These are phyloP conservation scores for Catharus minimus DNA, from an alignment of 2,113 vertebrate species.

Conservation along the genomic window DNA sequence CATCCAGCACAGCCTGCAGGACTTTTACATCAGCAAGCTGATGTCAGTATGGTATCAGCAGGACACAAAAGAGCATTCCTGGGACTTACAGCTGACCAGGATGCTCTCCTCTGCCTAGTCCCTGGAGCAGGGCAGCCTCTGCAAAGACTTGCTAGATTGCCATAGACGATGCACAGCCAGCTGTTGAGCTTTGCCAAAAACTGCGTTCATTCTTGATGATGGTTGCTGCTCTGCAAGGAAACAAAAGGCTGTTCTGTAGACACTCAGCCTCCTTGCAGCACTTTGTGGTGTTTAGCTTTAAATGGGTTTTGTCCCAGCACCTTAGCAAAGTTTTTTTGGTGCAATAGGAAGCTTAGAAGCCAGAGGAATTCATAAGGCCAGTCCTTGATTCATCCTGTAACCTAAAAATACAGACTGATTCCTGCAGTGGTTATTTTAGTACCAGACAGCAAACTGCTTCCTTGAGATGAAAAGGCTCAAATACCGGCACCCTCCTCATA, in stretches of 20 bases:
- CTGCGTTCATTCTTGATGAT: neutral
- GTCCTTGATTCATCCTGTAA: constrained; percentile 63
- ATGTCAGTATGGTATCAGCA: neutral
- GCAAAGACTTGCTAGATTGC: neutral
- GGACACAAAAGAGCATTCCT: neutral
- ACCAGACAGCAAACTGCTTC: constrained; percentile 67
- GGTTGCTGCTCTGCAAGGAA: neutral
- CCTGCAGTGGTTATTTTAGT: constrained; percentile 67
- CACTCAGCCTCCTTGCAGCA: neutral
- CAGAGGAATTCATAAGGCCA: neutral
- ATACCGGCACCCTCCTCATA: constrained; percentile 27
- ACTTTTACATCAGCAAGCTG: neutral
- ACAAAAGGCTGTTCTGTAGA: neutral
- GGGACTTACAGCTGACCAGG: neutral
- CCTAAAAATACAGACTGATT: constrained; percentile 72
- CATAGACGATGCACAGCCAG: neutral
- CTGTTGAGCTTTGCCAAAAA: neutral
- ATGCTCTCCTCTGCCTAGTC: neutral
- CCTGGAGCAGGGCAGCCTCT: neutral
- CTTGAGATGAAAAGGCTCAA: constrained; percentile 72
- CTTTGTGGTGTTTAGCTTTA: neutral
- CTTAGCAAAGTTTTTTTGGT: constrained; percentile 16
- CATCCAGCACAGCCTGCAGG: neutral
- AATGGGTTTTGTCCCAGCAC: neutral
- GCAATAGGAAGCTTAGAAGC: constrained; percentile 62